phyloP scores from a whole-genome alignment of 2,113 vertebrate species.

The Xiphorhynchus elegans region DNA sequence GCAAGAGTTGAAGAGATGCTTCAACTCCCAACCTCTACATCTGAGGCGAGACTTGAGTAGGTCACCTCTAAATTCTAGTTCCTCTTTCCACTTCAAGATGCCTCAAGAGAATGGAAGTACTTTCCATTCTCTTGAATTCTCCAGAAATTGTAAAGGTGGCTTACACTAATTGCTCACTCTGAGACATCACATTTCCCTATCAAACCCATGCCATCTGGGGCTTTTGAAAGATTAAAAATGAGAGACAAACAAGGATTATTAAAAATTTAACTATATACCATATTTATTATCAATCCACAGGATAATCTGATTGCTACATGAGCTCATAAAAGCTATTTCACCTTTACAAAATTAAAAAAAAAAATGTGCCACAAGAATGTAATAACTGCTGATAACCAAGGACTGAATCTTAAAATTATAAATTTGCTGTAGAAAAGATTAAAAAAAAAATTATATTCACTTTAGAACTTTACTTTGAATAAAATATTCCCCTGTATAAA shows the following conservation, averaged over 20 bases:
- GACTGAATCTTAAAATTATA: slow-evolving; percentile 87
- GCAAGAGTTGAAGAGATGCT: not conserved
- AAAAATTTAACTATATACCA: slow-evolving; percentile 84
- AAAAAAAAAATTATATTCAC: slow-evolving; percentile 87
- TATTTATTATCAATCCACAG: slow-evolving; percentile 89
- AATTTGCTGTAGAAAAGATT: slow-evolving; percentile 90
- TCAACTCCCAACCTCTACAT: not conserved
- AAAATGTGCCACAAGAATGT: slow-evolving; percentile 83
- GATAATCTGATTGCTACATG: slow-evolving; percentile 87
- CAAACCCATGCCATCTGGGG: not conserved
- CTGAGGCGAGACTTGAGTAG: not conserved
- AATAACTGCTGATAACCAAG: slow-evolving; percentile 81
- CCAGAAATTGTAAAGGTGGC: not conserved
- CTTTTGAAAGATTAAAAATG: slow-evolving; percentile 36
- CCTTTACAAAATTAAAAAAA: slow-evolving; percentile 83
- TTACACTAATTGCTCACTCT: not conserved
- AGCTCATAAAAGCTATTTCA: slow-evolving; percentile 86
- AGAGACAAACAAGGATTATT: slow-evolving; percentile 69
- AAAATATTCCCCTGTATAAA: slow-evolving; percentile 90
- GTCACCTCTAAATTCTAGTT: not conserved
- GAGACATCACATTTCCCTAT: not conserved
- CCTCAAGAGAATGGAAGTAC: not conserved
- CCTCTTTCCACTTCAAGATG: not conserved
- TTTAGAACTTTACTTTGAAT: slow-evolving; percentile 87
- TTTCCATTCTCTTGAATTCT: not conserved